phyloP scores from a whole-genome alignment of 1,140 invertebrate species.

The Acyrthosiphon pisum region DNA sequence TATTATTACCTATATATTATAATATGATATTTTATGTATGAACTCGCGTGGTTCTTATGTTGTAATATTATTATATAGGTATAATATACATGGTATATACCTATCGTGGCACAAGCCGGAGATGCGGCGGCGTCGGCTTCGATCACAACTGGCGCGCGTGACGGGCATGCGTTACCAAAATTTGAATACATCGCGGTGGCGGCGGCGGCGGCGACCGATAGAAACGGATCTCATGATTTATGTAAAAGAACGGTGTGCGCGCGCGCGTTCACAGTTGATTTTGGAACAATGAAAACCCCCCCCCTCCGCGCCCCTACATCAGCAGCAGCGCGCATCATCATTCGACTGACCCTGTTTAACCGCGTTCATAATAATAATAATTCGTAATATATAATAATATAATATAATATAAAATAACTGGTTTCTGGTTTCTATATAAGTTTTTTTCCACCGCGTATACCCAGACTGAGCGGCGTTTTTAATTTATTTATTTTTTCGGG shows the following conservation, averaged over 20 bases:
- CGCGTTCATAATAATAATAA: neutral
- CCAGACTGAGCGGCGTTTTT: conserved; percentile 21
- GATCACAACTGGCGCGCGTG: conserved; percentile 24
- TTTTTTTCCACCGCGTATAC: neutral
- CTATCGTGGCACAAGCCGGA: neutral
- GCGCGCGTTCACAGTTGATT: neutral
- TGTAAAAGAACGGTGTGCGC: conserved; percentile 28
- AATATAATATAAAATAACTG: conserved; percentile 36
- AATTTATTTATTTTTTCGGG: conserved; percentile 12
- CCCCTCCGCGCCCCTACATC: neutral
- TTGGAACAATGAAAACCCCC: conserved; percentile 46
- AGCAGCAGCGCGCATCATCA: neutral
- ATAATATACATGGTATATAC: neutral
- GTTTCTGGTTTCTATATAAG: neutral
- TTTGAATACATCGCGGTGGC: conserved; percentile 17
- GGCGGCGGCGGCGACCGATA: neutral
- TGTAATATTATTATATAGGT: neutral
- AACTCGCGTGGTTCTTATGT: neutral
- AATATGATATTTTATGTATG: neutral
- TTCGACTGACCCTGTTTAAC: conserved; percentile 47
- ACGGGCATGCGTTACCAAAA: conserved; percentile 56
- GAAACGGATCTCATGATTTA: conserved; percentile 51
- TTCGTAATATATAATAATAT: neutral
- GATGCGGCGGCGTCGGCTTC: no score
- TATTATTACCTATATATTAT: neutral